Evolutionary conservation across 1,140 invertebrate genomes (phyloP).

Genomic region (Drosophila nikananu): DNA sequence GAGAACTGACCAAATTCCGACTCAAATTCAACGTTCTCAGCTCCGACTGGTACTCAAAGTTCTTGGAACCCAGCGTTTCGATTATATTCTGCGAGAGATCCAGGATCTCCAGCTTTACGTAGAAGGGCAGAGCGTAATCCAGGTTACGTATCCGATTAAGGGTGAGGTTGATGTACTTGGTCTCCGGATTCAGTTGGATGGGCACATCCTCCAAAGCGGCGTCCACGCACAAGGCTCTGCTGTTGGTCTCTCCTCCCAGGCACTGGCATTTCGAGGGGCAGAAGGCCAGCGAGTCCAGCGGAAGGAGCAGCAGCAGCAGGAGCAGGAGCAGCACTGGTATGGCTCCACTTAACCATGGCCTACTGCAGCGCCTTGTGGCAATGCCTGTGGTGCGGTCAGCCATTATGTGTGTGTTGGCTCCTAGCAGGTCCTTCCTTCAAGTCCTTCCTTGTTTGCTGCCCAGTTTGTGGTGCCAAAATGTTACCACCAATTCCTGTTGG

Average conservation of each 20-base stretch:
- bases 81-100: constrained; percentile 94
- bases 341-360: constrained; percentile 16
- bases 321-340: constrained; percentile 30
- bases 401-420: constrained; percentile 43
- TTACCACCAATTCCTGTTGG: constrained; percentile 28
- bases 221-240: constrained; percentile 90
- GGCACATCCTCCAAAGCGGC: constrained; percentile 93
- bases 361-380: constrained; percentile 15
- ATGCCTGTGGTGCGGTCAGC: constrained; percentile 26
- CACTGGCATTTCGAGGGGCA: constrained; percentile 93
- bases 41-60: constrained; percentile 91
- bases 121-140: constrained; percentile 91
- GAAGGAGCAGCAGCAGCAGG: constrained; percentile 46
- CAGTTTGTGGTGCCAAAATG: constrained; percentile 25
- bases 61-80: constrained; percentile 90
- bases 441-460: constrained; percentile 28
- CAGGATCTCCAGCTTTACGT: constrained; percentile 91
- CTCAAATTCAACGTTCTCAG: constrained; percentile 91
- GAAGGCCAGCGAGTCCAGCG: constrained; percentile 86
- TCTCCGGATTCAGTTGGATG: constrained; percentile 94
- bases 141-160: constrained; percentile 90
- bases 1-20: constrained; percentile 89
- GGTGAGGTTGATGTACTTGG: constrained; percentile 91
- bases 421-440: constrained; percentile 18
- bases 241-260: constrained; percentile 88